Conservation (phyloP, 1,140 invertebrate genomes). For the Drosophila watanabei region DNA sequence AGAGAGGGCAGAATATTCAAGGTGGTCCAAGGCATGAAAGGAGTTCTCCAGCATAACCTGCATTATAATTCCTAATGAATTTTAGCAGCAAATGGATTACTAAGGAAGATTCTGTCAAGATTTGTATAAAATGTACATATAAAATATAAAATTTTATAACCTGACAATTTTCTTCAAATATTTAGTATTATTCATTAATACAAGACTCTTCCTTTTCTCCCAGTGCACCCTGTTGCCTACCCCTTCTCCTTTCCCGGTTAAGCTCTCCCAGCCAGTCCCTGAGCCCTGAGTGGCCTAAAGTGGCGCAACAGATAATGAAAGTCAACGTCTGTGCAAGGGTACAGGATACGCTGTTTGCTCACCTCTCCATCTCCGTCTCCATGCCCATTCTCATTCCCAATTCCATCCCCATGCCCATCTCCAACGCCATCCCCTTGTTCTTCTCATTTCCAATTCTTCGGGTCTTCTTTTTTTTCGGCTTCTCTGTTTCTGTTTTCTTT, state of each 20-base stretch:
- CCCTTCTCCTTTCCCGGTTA: not conserved
- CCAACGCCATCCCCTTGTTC: not conserved
- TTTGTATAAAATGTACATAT: not conserved
- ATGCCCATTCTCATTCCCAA: not conserved
- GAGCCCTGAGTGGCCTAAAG: conserved; percentile 62
- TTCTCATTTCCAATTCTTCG: conserved; percentile 14
- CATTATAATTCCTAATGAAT: not conserved
- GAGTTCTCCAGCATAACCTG: not conserved
- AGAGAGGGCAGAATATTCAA: too few species aligned
- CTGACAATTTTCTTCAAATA: too few species aligned
- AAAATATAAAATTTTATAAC: too few species aligned
- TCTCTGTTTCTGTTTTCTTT: conserved; percentile 14
- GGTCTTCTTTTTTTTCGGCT: conserved; percentile 3
- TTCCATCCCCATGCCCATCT: not conserved
- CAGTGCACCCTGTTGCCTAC: not conserved
- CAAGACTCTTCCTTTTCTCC: too few species aligned
- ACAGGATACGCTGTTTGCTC: conserved; percentile 70
- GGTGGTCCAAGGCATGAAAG: not conserved
- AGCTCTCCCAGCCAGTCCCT: conserved; percentile 26
- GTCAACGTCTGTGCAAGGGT: conserved; percentile 79
- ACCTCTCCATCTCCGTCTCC: conserved; percentile 1
- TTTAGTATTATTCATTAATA: not conserved
- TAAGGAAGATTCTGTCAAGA: not conserved
- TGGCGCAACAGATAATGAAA: conserved; percentile 80
- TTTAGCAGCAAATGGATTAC: not conserved